A percentile compares a stretch with the other conserved stretches of the same genome.
Evolutionary conservation across 2,113 vertebrate species (phyloP).

Genomic region (Campylomormyrus numenius): DNA sequence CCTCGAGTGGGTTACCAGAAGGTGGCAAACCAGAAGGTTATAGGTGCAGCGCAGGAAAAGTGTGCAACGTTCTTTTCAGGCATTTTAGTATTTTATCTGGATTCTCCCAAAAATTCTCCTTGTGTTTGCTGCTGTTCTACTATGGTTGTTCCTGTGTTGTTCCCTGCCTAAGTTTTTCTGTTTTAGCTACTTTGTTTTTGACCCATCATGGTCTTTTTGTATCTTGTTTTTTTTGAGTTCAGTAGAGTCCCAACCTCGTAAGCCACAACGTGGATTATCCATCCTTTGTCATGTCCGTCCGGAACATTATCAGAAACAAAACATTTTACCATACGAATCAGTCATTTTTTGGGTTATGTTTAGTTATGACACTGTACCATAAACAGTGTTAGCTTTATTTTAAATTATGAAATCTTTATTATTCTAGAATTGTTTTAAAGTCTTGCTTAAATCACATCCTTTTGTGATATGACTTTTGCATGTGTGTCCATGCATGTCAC

Average conservation of each 20-base stretch:
- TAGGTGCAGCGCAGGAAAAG: neutral
- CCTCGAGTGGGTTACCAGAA: neutral
- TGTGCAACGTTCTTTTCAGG: neutral
- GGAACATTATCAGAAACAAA: neutral
- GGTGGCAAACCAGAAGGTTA: neutral
- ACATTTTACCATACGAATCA: neutral
- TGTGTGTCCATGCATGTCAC: neutral
- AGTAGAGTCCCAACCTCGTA: neutral
- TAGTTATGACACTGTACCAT: neutral
- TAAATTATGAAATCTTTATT: neutral
- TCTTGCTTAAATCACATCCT: neutral
- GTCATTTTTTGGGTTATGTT: neutral
- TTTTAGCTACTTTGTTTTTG: neutral
- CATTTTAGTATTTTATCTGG: neutral
- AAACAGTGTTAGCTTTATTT: neutral
- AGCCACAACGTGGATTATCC: neutral
- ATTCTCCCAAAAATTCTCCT: neutral
- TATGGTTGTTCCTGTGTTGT: neutral
- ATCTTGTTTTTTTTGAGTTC: neutral
- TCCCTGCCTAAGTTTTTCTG: neutral
- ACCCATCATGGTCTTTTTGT: neutral
- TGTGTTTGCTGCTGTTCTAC: neutral
- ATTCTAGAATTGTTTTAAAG: neutral
- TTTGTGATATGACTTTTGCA: neutral
- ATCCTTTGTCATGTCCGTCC: neutral